Conservation (phyloP, 2,888 invertebrate genomes). For the Junonia oenone region DNA sequence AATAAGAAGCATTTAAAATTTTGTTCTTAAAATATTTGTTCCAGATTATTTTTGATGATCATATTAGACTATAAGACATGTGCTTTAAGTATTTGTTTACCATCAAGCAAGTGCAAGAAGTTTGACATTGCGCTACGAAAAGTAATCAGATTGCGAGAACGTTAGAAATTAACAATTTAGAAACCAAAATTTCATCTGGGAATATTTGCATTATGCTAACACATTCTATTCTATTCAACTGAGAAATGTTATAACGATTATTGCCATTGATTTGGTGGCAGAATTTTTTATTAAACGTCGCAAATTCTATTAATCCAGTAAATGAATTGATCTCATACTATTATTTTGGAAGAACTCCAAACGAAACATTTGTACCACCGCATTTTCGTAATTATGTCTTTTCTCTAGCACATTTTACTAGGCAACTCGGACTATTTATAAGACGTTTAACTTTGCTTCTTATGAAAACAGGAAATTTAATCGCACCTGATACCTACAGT, state of each 20-base stretch:
- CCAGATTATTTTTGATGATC: too few relatives aligned
- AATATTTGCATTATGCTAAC: background rate
- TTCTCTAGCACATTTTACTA: slow-evolving; percentile 53
- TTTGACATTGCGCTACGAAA: too few relatives aligned
- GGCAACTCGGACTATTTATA: slow-evolving; percentile 60
- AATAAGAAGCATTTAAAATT: too few relatives aligned
- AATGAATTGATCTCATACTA: slow-evolving; percentile 59
- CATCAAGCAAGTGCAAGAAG: too few relatives aligned
- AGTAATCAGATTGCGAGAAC: too few relatives aligned
- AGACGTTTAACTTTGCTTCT: slow-evolving; percentile 34
- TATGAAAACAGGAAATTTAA: slow-evolving; percentile 4
- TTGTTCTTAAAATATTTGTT: too few relatives aligned
- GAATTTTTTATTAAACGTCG: slow-evolving; percentile 10
- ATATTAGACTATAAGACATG: too few relatives aligned
- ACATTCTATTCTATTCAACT: background rate
- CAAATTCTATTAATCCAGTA: slow-evolving; percentile 58
- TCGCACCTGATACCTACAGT: background rate
- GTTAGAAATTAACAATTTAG: too few relatives aligned
- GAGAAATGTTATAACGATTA: background rate
- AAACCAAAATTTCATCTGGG: too few relatives aligned
- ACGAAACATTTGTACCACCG: slow-evolving; percentile 57
- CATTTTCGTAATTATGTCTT: slow-evolving; percentile 69
- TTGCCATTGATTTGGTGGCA: background rate
- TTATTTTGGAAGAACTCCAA: slow-evolving; percentile 71
- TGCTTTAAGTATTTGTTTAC: too few relatives aligned